A percentile compares a stretch with the other conserved stretches of the same genome.
These are phyloP conservation scores for Drosophila ochracea DNA, from an alignment of 2,888 invertebrate genomes.

Conservation along the genomic window DNA sequence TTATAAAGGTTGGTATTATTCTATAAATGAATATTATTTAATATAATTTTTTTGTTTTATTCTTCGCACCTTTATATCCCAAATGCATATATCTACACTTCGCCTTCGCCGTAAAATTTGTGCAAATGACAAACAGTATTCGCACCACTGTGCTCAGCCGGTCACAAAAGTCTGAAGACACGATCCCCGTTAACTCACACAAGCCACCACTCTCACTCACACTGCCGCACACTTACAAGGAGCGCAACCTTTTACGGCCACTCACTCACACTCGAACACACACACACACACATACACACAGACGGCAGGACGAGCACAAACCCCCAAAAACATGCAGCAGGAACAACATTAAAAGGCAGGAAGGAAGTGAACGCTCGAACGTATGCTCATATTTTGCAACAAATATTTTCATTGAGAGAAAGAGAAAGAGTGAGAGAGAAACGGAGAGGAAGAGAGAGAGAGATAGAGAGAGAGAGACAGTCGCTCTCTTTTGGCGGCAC, in stretches of 20 bases:
- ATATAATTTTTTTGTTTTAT: not conserved
- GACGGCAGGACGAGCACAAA: conserved; percentile 26
- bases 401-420: conserved; percentile 45
- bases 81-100: not conserved
- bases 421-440: conserved; percentile 10
- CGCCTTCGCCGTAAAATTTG: conserved; percentile 1
- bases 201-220: conserved; percentile 45
- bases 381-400: conserved; percentile 76
- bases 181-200: conserved; percentile 71
- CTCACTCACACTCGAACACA: conserved; percentile 54
- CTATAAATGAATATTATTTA: not conserved
- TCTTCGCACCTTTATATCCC: not conserved
- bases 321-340: conserved; percentile 51
- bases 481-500: conserved; percentile 23
- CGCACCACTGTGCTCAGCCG: conserved; percentile 68
- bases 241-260: conserved; percentile 53
- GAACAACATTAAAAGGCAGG: conserved; percentile 42
- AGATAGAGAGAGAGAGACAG: conserved; percentile 1
- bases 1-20: not conserved
- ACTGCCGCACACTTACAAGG: conserved; percentile 28
- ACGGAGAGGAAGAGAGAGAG: not conserved
- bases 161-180: conserved; percentile 57
- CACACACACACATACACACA: conserved; percentile 15
- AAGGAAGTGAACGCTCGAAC: conserved; percentile 72
- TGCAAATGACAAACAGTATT: not conserved